Conservation (phyloP, 2,797 vertebrate genomes). For the Enoplosus armatus region DNA sequence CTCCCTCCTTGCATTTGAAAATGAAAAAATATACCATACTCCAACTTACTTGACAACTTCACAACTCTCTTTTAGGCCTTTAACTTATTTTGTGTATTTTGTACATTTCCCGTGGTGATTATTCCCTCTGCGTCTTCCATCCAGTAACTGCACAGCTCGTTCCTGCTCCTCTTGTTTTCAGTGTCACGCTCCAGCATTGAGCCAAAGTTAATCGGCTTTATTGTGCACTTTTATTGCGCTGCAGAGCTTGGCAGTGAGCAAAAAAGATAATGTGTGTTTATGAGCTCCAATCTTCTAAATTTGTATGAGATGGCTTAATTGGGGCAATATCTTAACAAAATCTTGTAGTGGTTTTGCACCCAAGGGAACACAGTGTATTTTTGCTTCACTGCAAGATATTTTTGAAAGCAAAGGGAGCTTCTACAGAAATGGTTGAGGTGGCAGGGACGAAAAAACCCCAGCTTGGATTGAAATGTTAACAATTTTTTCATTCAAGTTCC, state of each 20-base stretch:
- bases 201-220: slow-evolving; percentile 63
- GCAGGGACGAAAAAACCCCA: slow-evolving; percentile 26
- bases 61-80: background rate
- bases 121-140: background rate
- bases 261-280: slow-evolving; percentile 59
- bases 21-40: background rate
- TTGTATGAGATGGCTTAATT: slow-evolving; percentile 57
- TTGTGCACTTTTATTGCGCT: slow-evolving; percentile 44
- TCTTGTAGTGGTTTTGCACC: slow-evolving; percentile 45
- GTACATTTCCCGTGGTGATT: background rate
- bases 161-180: slow-evolving; percentile 50
- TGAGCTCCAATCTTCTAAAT: slow-evolving; percentile 53
- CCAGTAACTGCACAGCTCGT: slow-evolving; percentile 12
- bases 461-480: slow-evolving; percentile 61
- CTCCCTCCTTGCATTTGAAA: background rate
- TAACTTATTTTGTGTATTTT: background rate
- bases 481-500: slow-evolving; percentile 64
- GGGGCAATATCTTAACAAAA: slow-evolving; percentile 54
- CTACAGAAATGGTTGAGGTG: slow-evolving; percentile 41
- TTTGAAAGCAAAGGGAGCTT: slow-evolving; percentile 38
- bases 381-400: slow-evolving; percentile 36
- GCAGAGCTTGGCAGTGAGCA: slow-evolving; percentile 47
- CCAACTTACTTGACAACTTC: background rate
- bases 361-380: slow-evolving; percentile 51
- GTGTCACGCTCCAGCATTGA: slow-evolving; percentile 53